phyloP scores from a whole-genome alignment of 2,888 invertebrate species.

The Nesidiocoris tenuis region DNA sequence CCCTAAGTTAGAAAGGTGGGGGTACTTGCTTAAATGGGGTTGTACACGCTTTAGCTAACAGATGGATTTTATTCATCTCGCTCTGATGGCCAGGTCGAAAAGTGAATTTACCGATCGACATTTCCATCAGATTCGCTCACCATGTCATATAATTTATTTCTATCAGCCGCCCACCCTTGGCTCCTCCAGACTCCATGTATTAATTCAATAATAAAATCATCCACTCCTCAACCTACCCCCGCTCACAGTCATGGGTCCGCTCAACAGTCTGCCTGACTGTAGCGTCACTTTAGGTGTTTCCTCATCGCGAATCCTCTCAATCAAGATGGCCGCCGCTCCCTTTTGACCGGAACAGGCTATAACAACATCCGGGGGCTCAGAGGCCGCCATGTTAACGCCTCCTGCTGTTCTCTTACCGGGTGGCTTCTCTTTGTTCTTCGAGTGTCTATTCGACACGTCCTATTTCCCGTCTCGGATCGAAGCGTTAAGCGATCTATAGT shows the following conservation, averaged over 20 bases:
- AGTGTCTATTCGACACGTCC: too few relatives aligned
- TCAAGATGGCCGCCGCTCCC: slow-evolving; percentile 39
- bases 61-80: neutral
- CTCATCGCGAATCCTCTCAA: slow-evolving; percentile 25
- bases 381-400: slow-evolving; percentile 21
- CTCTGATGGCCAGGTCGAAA: neutral
- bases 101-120: neutral
- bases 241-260: neutral
- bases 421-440: slow-evolving; percentile 4
- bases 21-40: too few relatives aligned
- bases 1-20: too few relatives aligned
- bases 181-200: slow-evolving; percentile 4
- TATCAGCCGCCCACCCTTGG: neutral
- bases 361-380: slow-evolving; percentile 32
- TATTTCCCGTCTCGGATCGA: too few relatives aligned
- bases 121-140: neutral
- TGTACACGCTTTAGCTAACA: too few relatives aligned
- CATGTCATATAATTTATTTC: slow-evolving; percentile 3
- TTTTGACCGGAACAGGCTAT: slow-evolving; percentile 34
- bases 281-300: neutral
- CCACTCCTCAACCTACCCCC: neutral
- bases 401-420: neutral
- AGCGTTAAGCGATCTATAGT: too few relatives aligned
- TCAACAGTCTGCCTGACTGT: neutral
- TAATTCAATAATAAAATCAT: slow-evolving; percentile 19